Percentiles rank a stretch among this genome's conserved stretches.
phyloP scores from a whole-genome alignment of 2,113 vertebrate species.

The Limanda limanda region DNA sequence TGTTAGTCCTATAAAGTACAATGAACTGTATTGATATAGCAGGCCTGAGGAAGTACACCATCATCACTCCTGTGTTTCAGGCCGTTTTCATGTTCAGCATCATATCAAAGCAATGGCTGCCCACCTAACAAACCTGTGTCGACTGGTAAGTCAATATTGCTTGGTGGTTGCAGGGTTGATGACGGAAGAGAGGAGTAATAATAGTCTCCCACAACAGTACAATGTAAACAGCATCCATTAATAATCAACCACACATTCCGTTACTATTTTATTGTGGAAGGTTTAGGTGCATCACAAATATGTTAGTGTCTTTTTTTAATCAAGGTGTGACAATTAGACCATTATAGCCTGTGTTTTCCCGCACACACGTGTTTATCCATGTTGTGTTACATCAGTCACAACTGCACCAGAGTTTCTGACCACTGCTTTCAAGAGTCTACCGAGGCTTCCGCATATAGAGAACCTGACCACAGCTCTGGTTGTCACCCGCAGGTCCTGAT shows the following conservation, averaged over 20 bases:
- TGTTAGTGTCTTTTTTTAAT: background rate
- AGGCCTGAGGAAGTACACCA: background rate
- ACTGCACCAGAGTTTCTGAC: background rate
- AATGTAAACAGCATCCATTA: background rate
- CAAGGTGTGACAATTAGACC: background rate
- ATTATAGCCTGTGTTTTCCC: background rate
- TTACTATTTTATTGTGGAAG: background rate
- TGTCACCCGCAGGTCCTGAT: conserved; percentile 7
- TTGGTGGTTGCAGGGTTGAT: background rate
- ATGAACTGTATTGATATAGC: too few species aligned
- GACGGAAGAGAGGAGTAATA: background rate
- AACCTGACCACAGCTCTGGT: conserved; percentile 7
- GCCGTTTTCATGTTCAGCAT: too few species aligned
- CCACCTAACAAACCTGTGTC: background rate
- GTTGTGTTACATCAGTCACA: too few species aligned
- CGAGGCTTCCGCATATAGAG: conserved; percentile 1
- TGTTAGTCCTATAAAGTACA: background rate
- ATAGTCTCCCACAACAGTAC: too few species aligned
- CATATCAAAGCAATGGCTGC: too few species aligned
- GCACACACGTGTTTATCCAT: too few species aligned
- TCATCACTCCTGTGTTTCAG: too few species aligned
- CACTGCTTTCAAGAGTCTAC: background rate
- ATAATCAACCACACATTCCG: background rate
- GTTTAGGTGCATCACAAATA: background rate
- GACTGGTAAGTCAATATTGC: background rate